Conservation (phyloP, 2,113 vertebrate genomes). For the Vombatus ursinus region DNA sequence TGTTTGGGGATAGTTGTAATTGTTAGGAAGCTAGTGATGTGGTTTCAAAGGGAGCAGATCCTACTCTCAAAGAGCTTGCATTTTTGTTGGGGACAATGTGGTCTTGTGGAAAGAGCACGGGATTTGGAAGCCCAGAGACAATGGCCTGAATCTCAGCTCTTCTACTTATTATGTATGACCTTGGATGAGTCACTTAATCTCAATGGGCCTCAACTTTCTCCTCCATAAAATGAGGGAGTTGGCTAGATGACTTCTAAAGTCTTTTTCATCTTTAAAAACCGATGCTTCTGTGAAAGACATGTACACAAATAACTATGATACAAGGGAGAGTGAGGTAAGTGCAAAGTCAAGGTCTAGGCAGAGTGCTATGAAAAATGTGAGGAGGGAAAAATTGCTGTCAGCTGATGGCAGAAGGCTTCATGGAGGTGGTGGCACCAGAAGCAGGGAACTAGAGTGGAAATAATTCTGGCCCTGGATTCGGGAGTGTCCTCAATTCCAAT, state of each 20-base stretch:
- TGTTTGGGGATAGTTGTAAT: neutral
- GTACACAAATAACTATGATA: neutral
- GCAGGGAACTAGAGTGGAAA: neutral
- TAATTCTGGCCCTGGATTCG: neutral
- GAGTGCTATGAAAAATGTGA: neutral
- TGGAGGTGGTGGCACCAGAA: neutral
- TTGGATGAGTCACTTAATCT: neutral
- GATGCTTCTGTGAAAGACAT: neutral
- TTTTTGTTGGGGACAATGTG: neutral
- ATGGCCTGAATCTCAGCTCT: neutral
- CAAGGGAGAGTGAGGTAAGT: neutral
- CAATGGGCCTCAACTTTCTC: neutral
- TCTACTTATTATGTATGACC: neutral
- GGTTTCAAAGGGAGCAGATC: neutral
- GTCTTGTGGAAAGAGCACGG: neutral
- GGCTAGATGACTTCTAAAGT: neutral
- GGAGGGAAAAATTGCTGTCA: neutral
- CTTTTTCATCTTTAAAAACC: neutral
- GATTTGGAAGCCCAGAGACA: neutral
- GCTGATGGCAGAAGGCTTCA: neutral
- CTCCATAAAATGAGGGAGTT: neutral
- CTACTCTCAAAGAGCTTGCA: neutral
- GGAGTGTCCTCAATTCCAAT: neutral
- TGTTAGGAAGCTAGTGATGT: neutral
- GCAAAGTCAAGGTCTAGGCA: neutral